Evolutionary conservation across 2,888 invertebrate species (phyloP).

Genomic region (Eupsilia transversa): DNA sequence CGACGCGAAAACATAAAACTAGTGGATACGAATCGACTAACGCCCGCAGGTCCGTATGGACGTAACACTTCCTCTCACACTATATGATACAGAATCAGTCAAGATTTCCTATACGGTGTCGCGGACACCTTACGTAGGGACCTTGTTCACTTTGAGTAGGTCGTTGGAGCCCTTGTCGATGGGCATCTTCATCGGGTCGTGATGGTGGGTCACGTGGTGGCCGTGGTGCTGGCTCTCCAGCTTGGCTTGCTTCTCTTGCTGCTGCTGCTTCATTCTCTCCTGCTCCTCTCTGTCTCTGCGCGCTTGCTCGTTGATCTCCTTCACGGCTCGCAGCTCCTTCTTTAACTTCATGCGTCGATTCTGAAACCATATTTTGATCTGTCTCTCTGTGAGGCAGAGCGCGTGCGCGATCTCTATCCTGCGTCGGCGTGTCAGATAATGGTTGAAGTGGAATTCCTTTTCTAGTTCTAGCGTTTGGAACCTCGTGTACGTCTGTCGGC

Average conservation of each 20-base stretch:
- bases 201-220: slow-evolving; percentile 93
- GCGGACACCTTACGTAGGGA: slow-evolving; percentile 93
- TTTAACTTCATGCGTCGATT: slow-evolving; percentile 99
- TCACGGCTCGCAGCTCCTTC: slow-evolving; percentile 98
- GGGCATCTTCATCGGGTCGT: slow-evolving; percentile 93
- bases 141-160: slow-evolving; percentile 95
- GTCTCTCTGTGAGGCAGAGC: slow-evolving; percentile 98
- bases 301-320: slow-evolving; percentile 98
- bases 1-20: slow-evolving; percentile 88
- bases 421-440: slow-evolving; percentile 98
- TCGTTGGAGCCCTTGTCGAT: slow-evolving; percentile 94
- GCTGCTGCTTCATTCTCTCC: slow-evolving; percentile 97
- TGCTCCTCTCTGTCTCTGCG: slow-evolving; percentile 97
- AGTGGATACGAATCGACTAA: slow-evolving; percentile 89
- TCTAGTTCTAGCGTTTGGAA: slow-evolving; percentile 99
- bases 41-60: slow-evolving; percentile 85
- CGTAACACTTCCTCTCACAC: slow-evolving; percentile 90
- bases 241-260: slow-evolving; percentile 96
- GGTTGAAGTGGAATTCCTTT: slow-evolving; percentile 99
- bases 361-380: slow-evolving; percentile 99
- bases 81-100: slow-evolving; percentile 90
- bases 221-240: slow-evolving; percentile 93
- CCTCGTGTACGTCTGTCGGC: slow-evolving; percentile 99
- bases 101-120: slow-evolving; percentile 82
- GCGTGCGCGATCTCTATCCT: slow-evolving; percentile 99